Percentiles rank a stretch among this genome's conserved stretches.
Evolutionary conservation across 2,888 invertebrate genomes (phyloP).

Genomic region (Hemistola chrysoprasaria): DNA sequence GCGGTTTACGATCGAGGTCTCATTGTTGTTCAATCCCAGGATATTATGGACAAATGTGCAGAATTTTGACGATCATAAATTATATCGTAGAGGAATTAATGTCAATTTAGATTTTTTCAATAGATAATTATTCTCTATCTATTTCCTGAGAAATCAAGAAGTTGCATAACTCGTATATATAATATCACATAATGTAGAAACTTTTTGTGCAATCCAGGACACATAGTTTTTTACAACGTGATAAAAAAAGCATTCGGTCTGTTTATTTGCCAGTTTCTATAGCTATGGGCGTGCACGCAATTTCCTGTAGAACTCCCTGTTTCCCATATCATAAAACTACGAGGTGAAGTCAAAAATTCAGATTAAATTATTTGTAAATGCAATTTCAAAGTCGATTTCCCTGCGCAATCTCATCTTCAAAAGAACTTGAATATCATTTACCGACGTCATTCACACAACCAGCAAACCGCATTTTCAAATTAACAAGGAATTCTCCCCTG

Average conservation of each 20-base stretch:
- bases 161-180: no score
- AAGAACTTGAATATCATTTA: constrained; percentile 10
- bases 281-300: constrained; percentile 4
- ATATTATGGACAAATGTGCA: constrained; percentile 66
- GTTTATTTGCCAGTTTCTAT: no score
- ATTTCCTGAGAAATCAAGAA: no score
- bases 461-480: constrained; percentile 46
- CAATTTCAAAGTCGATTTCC: constrained; percentile 20
- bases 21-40: constrained; percentile 64
- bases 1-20: constrained; percentile 65
- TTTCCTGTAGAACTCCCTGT: neutral
- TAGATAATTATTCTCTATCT: no score
- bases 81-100: constrained; percentile 6
- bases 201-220: no score
- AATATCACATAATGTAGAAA: no score
- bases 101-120: neutral
- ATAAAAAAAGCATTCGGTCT: no score
- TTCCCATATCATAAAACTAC: neutral
- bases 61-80: constrained; percentile 22
- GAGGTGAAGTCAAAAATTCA: constrained; percentile 14
- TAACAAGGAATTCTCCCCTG: constrained; percentile 47
- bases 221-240: no score
- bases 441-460: constrained; percentile 37
- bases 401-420: constrained; percentile 13
- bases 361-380: constrained; percentile 17